phyloP scores from a whole-genome alignment of 1,140 invertebrate genomes.

The Lepidurus apus region DNA sequence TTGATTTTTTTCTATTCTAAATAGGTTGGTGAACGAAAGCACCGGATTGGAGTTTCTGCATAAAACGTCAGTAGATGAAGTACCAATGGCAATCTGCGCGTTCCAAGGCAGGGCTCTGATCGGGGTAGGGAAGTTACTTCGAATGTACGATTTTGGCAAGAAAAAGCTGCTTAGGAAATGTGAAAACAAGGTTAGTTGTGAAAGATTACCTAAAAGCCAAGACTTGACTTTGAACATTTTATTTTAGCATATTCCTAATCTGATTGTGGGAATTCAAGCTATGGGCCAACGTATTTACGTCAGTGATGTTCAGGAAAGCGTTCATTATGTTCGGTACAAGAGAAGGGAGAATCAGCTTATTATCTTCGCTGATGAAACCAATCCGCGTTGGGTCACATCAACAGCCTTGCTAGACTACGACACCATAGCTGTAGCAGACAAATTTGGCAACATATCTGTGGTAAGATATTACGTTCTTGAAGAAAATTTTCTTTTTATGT shows the following conservation, averaged over 20 bases:
- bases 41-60: slow-evolving; percentile 84
- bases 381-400: slow-evolving; percentile 91
- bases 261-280: slow-evolving; percentile 86
- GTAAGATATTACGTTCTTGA: slow-evolving; percentile 52
- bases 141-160: slow-evolving; percentile 95
- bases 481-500: slow-evolving; percentile 1
- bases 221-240: slow-evolving; percentile 29
- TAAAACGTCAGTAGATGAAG: slow-evolving; percentile 89
- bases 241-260: slow-evolving; percentile 83
- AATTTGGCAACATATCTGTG: slow-evolving; percentile 96
- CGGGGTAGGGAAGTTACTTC: slow-evolving; percentile 82
- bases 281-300: slow-evolving; percentile 91
- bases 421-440: slow-evolving; percentile 92
- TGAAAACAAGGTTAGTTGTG: slow-evolving; percentile 77
- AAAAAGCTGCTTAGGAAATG: slow-evolving; percentile 96
- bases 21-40: slow-evolving; percentile 60
- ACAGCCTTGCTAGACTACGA: slow-evolving; percentile 93
- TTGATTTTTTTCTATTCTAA: slow-evolving; percentile 37
- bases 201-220: slow-evolving; percentile 27
- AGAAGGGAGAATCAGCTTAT: slow-evolving; percentile 94
- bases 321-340: slow-evolving; percentile 94
- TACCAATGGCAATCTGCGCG: slow-evolving; percentile 78
- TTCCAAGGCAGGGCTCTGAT: slow-evolving; percentile 90
- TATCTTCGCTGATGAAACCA: slow-evolving; percentile 96
- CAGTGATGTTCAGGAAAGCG: slow-evolving; percentile 93